Evolutionary conservation across 2,888 invertebrate genomes (phyloP).

Genomic region (Brenthis daphne): DNA sequence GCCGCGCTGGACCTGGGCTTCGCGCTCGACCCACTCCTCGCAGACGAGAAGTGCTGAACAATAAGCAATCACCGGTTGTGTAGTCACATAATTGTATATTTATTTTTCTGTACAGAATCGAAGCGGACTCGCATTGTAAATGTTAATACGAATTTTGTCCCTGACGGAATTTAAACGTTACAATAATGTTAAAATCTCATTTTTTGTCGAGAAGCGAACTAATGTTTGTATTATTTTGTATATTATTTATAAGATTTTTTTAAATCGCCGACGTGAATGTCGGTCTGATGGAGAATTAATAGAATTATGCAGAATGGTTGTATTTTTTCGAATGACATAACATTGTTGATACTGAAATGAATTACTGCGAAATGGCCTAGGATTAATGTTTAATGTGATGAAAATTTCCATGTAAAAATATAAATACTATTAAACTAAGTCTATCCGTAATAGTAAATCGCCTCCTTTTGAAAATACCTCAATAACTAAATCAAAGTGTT

Average conservation of each 20-base stretch:
- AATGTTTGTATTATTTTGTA: constrained; percentile 82
- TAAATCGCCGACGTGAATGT: constrained; percentile 57
- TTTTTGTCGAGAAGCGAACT: constrained; percentile 65
- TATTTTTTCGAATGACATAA: constrained; percentile 76
- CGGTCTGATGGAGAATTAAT: constrained; percentile 64
- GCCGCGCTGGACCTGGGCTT: constrained; percentile 71
- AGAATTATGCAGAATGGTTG: constrained; percentile 74
- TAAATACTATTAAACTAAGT: constrained; percentile 79
- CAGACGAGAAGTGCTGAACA: constrained; percentile 78
- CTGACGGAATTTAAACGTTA: constrained; percentile 63
- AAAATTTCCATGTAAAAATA: constrained; percentile 82
- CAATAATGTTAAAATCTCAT: constrained; percentile 72
- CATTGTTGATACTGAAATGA: constrained; percentile 75
- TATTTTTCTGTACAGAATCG: constrained; percentile 74
- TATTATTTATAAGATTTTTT: constrained; percentile 79
- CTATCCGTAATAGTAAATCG: constrained; percentile 79
- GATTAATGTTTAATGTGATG: constrained; percentile 78
- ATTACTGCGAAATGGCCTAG: constrained; percentile 77
- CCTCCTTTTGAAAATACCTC: constrained; percentile 81
- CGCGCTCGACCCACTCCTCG: constrained; percentile 73
- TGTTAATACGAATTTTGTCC: constrained; percentile 69
- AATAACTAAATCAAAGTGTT: constrained; percentile 70
- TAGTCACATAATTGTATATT: constrained; percentile 75
- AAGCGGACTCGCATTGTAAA: constrained; percentile 66
- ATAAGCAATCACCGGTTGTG: constrained; percentile 71